Evolutionary conservation across 2,888 invertebrate genomes (phyloP).

Genomic region (Phyllotreta striolata): DNA sequence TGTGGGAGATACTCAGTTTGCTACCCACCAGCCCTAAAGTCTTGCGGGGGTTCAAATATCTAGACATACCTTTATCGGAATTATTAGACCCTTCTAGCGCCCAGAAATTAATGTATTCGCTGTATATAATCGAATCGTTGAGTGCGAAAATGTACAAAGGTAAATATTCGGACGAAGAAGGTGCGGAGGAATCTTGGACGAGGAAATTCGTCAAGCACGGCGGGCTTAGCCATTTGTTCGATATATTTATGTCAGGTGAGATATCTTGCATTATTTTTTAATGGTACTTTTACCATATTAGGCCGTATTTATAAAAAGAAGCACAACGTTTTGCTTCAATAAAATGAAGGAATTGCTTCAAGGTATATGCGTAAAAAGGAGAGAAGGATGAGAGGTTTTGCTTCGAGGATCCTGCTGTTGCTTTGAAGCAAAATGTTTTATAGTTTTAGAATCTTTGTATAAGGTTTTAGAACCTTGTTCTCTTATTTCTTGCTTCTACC

Average conservation of each 20-base stretch:
- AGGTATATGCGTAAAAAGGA: no score
- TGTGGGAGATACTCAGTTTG: slow-evolving; percentile 94
- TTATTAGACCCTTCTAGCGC: slow-evolving; percentile 88
- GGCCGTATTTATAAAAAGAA: no score
- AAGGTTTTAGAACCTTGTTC: no score
- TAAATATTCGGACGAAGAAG: slow-evolving; percentile 45
- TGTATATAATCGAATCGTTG: slow-evolving; percentile 88
- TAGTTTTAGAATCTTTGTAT: no score
- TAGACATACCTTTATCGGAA: slow-evolving; percentile 75
- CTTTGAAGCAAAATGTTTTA: no score
- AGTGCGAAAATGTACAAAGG: slow-evolving; percentile 56
- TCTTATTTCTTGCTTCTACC: no score
- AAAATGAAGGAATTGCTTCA: no score
- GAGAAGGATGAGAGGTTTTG: no score
- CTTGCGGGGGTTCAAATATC: slow-evolving; percentile 82
- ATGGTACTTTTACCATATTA: no score
- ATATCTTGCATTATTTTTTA: no score
- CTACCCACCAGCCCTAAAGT: slow-evolving; percentile 90
- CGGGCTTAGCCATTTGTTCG: slow-evolving; percentile 86
- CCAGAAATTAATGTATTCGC: slow-evolving; percentile 93
- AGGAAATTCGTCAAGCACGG: slow-evolving; percentile 86
- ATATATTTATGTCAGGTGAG: slow-evolving; percentile 88
- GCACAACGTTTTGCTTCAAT: no score
- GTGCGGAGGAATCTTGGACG: slow-evolving; percentile 68
- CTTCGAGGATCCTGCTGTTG: no score